Base-by-base conservation (phyloP, 92 coral and sea anemone genomes). In the Bergia puertoricense region DNA sequence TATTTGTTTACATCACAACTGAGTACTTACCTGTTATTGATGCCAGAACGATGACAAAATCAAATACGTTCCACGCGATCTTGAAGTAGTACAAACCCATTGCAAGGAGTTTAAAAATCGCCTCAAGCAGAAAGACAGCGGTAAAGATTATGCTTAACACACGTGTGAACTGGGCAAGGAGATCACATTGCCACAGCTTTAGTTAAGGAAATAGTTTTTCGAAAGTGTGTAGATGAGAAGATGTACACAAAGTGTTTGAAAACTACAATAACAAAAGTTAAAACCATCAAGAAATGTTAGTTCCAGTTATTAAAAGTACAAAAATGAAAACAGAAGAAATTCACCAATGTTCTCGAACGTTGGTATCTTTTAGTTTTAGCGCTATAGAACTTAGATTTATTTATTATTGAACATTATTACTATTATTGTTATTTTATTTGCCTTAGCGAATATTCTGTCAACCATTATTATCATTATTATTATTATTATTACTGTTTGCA, bases 31-130 rank as follows among this genome's bases (percentile, higher is more conserved):
- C 98, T 50, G 92, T 87, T 59, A 95, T 90, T 43, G 98, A 96
- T 22, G 95, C 94, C 41, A 95, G 89, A 2, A 95, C 98, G 23
- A 96, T 92, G 81, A 93, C 79, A 41, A 96, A 95, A 90, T 96
- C 98, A 68, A 96, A 96, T 8, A 96, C 91, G 56, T 95, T 96
- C 98, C 98, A 96, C 48, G 96, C 98, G 43, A 91, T 94, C 75
- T 86, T 92, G 83, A 96, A 96, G 89, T 96, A 96, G 66, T 91
- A 93, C 76, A 90, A 88, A 38, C 98, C 89, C 85, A 96, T 86
- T 14, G 98, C 98, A 41, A 92, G 79, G 36, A 96, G 94, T 86
- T 95, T 96, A 4, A 90, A 85, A 44, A 95, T 80, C 16, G 98
- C 98, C 86, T 96, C 98, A 38, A 90, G 91, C 44, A 95, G 86